phyloP scores from a whole-genome alignment of 2,797 vertebrate genomes.

The Rhodeus uyekii region DNA sequence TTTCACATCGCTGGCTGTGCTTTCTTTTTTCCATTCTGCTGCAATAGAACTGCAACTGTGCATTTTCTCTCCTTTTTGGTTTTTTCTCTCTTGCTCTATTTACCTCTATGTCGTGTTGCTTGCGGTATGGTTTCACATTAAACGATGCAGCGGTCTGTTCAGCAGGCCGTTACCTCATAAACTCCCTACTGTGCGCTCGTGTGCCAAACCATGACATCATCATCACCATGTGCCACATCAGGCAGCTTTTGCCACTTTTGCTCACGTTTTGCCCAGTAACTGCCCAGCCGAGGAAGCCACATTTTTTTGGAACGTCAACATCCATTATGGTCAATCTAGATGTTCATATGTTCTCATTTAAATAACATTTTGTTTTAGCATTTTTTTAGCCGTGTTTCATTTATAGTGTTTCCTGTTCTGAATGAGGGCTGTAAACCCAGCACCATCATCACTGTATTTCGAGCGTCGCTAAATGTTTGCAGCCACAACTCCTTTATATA shows the following conservation, averaged over 20 bases:
- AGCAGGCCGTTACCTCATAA: slow-evolving; percentile 10
- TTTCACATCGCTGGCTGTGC: slow-evolving; percentile 60
- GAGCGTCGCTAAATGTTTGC: slow-evolving; percentile 37
- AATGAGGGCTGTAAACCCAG: slow-evolving; percentile 9
- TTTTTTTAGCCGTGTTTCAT: slow-evolving; percentile 25
- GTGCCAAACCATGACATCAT: slow-evolving; percentile 43
- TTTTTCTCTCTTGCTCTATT: slow-evolving; percentile 45
- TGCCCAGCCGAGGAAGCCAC: neutral
- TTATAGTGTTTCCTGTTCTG: slow-evolving; percentile 42
- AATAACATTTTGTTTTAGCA: neutral
- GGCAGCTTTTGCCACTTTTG: neutral
- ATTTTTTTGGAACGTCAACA: neutral
- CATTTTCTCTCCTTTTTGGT: neutral
- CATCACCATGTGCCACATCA: slow-evolving; percentile 17
- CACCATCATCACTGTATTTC: slow-evolving; percentile 38
- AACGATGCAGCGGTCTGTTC: slow-evolving; percentile 12
- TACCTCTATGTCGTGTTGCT: slow-evolving; percentile 63
- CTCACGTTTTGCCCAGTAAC: neutral
- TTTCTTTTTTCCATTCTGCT: slow-evolving; percentile 60
- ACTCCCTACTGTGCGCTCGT: neutral
- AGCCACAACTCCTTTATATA: slow-evolving; percentile 47
- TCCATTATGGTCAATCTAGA: neutral
- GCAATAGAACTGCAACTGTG: slow-evolving; percentile 41
- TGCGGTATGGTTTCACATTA: slow-evolving; percentile 45
- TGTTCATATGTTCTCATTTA: neutral